Evolutionary conservation across 2,797 vertebrate genomes (phyloP).

Genomic region (Sternotherus odoratus): DNA sequence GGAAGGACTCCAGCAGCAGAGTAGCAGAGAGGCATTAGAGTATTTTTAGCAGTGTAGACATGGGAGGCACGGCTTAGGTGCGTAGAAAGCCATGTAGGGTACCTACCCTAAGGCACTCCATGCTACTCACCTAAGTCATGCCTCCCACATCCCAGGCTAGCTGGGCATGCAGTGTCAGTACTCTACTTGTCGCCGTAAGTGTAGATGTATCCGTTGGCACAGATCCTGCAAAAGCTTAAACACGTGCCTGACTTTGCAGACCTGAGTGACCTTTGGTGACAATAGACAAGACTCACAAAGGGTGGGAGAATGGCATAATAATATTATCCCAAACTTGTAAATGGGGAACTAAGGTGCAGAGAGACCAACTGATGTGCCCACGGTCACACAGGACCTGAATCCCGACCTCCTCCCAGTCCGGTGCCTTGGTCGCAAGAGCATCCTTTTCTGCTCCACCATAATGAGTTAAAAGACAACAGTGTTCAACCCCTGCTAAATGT

Average conservation of each 20-base stretch:
- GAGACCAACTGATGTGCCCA: background rate
- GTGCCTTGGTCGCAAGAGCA: rapidly evolving
- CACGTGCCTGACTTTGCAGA: background rate
- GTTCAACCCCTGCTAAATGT: slow-evolving; percentile 18
- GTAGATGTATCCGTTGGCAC: background rate
- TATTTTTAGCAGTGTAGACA: background rate
- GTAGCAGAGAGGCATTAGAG: background rate
- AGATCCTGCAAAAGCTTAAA: background rate
- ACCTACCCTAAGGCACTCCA: too few relatives aligned
- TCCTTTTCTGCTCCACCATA: background rate
- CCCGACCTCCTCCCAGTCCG: background rate
- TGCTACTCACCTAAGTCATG: background rate
- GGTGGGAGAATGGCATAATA: background rate
- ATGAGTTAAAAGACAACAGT: slow-evolving; percentile 1
- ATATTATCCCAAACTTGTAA: background rate
- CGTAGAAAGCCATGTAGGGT: background rate
- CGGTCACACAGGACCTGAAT: background rate
- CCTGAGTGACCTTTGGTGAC: background rate
- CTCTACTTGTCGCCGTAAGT: background rate
- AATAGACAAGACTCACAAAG: background rate
- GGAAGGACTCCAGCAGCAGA: background rate
- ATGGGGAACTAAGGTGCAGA: background rate
- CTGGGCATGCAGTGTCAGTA: background rate
- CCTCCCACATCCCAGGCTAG: background rate
- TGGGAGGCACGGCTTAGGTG: background rate